A percentile compares a stretch with the other conserved stretches of the same genome.
phyloP scores from a whole-genome alignment of 2,888 invertebrate genomes.

The Athetis lepigone region DNA sequence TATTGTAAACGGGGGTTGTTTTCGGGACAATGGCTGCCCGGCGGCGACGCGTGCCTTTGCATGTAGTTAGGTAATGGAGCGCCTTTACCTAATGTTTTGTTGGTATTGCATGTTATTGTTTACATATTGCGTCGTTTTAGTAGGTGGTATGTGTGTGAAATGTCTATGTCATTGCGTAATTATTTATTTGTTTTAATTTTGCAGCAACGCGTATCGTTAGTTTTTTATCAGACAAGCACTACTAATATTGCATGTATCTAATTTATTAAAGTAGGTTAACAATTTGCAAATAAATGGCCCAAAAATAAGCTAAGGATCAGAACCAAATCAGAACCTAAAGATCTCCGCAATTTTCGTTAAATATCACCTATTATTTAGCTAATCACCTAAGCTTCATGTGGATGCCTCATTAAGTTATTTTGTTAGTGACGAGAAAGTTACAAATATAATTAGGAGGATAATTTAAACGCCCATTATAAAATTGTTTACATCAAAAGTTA shows the following conservation, averaged over 20 bases:
- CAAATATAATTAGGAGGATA: constrained; percentile 9
- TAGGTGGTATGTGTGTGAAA: constrained; percentile 1
- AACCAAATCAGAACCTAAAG: neutral
- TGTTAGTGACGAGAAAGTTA: neutral
- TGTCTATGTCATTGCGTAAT: neutral
- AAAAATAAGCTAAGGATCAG: neutral
- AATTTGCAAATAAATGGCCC: neutral
- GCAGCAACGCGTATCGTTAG: neutral
- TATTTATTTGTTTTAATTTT: neutral
- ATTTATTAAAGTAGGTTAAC: too few relatives aligned
- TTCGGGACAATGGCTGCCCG: constrained; percentile 14
- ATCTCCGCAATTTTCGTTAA: neutral
- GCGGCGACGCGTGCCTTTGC: constrained; percentile 42
- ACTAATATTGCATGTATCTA: too few relatives aligned
- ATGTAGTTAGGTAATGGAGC: constrained; percentile 13
- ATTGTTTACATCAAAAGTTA: constrained; percentile 22
- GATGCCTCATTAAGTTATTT: neutral
- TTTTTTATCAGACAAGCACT: neutral
- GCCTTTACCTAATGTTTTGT: constrained; percentile 31
- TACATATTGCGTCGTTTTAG: constrained; percentile 3
- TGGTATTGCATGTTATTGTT: constrained; percentile 28
- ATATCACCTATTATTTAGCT: neutral
- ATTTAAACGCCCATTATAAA: constrained; percentile 18
- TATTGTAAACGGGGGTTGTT: constrained; percentile 50
- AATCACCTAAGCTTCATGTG: neutral